A percentile compares a stretch with the other conserved stretches of the same genome.
Conservation (phyloP, 1,140 invertebrate genomes). For the Papilio dardanus region DNA sequence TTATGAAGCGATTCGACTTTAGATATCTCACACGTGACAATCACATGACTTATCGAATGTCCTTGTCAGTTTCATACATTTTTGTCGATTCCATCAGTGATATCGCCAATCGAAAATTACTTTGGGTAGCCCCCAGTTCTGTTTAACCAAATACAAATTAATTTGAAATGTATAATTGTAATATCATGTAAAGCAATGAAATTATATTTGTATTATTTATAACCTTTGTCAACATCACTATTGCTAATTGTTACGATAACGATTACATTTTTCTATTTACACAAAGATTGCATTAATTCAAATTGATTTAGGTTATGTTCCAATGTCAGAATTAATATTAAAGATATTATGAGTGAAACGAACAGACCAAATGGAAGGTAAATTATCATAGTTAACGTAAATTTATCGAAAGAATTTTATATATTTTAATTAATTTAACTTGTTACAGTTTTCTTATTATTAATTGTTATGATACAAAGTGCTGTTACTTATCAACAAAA, state of each 20-base stretch:
- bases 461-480: slow-evolving; percentile 6
- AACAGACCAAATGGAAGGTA: slow-evolving; percentile 4
- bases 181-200: background rate
- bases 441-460: slow-evolving; percentile 16
- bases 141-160: too few relatives aligned
- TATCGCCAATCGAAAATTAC: too few relatives aligned
- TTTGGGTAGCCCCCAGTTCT: too few relatives aligned
- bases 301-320: background rate
- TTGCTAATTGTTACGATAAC: background rate
- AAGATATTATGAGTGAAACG: slow-evolving; percentile 3
- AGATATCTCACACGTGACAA: too few relatives aligned
- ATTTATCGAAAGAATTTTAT: too few relatives aligned
- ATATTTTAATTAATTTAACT: background rate
- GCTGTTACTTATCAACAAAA: background rate
- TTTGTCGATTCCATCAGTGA: too few relatives aligned
- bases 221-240: background rate
- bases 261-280: slow-evolving; percentile 7
- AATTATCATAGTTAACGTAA: background rate
- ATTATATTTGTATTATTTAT: background rate
- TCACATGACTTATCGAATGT: too few relatives aligned
- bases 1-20: too few relatives aligned
- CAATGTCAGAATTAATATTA: slow-evolving; percentile 10
- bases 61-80: too few relatives aligned
- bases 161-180: background rate
- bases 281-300: background rate